Percentiles rank a stretch among this genome's conserved stretches.
phyloP scores from a whole-genome alignment of 2,797 vertebrate genomes.

The Anabas testudineus region DNA sequence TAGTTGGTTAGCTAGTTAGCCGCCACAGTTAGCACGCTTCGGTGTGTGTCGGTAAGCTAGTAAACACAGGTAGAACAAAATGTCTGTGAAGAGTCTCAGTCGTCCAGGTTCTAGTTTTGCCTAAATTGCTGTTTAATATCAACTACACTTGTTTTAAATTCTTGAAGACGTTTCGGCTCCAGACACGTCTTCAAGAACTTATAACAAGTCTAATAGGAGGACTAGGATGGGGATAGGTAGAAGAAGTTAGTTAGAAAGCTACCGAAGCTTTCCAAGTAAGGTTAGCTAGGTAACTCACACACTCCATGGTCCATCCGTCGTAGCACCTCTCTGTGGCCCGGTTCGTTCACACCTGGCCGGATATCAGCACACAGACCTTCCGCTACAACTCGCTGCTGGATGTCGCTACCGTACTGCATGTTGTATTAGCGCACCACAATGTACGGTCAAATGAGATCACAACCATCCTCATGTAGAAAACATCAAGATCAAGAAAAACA shows the following conservation, averaged over 20 bases:
- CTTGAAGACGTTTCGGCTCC: too few relatives aligned
- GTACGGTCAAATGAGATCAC: neutral
- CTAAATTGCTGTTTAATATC: too few relatives aligned
- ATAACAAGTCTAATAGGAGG: too few relatives aligned
- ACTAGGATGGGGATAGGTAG: too few relatives aligned
- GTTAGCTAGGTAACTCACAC: constrained; percentile 66
- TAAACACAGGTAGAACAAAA: too few relatives aligned
- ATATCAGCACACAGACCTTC: constrained; percentile 31
- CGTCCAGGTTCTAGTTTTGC: too few relatives aligned
- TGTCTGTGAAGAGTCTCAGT: too few relatives aligned
- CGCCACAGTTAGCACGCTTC: constrained; percentile 16
- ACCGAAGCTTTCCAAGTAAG: accelerated
- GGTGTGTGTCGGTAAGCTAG: neutral
- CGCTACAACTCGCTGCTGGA: constrained; percentile 1
- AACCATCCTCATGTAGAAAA: too few relatives aligned
- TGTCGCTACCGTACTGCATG: constrained; percentile 47
- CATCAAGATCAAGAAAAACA: too few relatives aligned
- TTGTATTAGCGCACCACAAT: constrained; percentile 21
- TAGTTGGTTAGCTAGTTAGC: constrained; percentile 34
- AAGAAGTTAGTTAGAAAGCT: neutral
- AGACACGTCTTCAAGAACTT: too few relatives aligned
- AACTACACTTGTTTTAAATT: too few relatives aligned
- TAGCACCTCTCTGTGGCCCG: constrained; percentile 12
- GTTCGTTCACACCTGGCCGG: neutral
- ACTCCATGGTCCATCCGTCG: constrained; percentile 72